Evolutionary conservation across 2,113 vertebrate genomes (phyloP).

Genomic region (Antechinus stuartii): DNA sequence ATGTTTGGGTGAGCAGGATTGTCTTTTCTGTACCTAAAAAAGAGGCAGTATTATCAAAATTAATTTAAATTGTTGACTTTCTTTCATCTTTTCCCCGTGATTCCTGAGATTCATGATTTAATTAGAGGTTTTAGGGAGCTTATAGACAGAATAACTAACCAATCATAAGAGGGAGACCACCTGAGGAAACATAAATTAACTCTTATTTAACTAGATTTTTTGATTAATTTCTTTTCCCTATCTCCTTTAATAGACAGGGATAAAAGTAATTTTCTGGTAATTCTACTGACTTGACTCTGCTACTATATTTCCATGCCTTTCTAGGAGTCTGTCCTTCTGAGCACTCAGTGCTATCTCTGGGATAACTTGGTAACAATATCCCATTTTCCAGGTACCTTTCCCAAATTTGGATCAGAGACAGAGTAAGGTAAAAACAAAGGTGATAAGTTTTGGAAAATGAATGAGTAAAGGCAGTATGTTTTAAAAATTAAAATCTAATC

Average conservation of each 20-base stretch:
- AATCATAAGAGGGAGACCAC: background rate
- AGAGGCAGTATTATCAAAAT: background rate
- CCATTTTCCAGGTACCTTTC: background rate
- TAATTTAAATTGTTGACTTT: background rate
- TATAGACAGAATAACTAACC: background rate
- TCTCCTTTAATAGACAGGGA: background rate
- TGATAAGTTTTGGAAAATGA: background rate
- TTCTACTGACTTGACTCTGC: background rate
- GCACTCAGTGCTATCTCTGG: background rate
- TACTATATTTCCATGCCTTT: background rate
- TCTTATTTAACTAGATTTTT: background rate
- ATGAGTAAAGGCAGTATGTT: background rate
- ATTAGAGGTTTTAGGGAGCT: background rate
- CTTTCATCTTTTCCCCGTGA: background rate
- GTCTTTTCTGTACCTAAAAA: background rate
- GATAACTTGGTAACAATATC: background rate
- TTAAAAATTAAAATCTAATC: background rate
- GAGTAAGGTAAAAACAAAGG: background rate
- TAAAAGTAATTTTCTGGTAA: background rate
- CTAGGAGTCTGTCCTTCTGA: background rate
- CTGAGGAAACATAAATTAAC: background rate
- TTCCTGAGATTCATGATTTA: background rate
- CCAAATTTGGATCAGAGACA: slow-evolving; percentile 7
- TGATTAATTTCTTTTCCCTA: background rate
- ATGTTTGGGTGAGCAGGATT: background rate